Conservation (phyloP, 2,797 vertebrate species). For the Hippoglossus hippoglossus region DNA sequence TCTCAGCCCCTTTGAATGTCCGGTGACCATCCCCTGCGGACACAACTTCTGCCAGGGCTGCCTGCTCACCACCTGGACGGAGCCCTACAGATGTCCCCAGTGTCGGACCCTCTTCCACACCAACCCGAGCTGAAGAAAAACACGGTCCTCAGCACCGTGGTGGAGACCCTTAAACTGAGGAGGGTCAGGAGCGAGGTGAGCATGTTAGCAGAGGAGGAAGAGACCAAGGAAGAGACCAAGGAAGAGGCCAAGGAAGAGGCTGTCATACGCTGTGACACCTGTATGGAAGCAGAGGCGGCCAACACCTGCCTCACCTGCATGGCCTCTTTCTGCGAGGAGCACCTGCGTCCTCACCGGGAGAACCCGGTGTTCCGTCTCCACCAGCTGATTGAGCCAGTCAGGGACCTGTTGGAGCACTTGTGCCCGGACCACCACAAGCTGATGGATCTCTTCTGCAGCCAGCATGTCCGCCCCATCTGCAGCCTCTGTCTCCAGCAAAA, state of each 20-base stretch:
- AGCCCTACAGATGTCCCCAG: slow-evolving; percentile 86
- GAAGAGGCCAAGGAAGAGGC: neutral
- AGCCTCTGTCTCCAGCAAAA: slow-evolving; percentile 87
- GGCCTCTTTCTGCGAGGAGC: slow-evolving; percentile 91
- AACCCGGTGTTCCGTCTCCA: slow-evolving; percentile 88
- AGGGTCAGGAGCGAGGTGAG: rapidly evolving
- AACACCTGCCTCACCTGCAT: slow-evolving; percentile 94
- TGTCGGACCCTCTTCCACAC: slow-evolving; percentile 83
- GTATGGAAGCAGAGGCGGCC: slow-evolving; percentile 78
- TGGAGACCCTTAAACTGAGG: slow-evolving; percentile 79
- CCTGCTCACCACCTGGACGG: slow-evolving; percentile 85
- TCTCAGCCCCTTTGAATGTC: slow-evolving; percentile 83
- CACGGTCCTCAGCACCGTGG: slow-evolving; percentile 90
- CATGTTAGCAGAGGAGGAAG: rapidly evolving
- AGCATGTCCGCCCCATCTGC: slow-evolving; percentile 86
- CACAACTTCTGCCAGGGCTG: slow-evolving; percentile 94
- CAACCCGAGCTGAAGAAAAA: slow-evolving; percentile 92
- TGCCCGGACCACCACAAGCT: slow-evolving; percentile 89
- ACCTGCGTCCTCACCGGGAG: slow-evolving; percentile 90
- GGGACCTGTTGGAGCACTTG: slow-evolving; percentile 84
- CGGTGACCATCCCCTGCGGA: slow-evolving; percentile 93
- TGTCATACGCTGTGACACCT: slow-evolving; percentile 86
- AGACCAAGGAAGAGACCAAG: neutral
- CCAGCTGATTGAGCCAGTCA: slow-evolving; percentile 82
- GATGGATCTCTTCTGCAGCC: slow-evolving; percentile 89